Evolutionary conservation across 2,888 invertebrate species (phyloP), one percentile per base, ranked within the genome.

Genomic region (Ecliptopera silaceata): DNA sequence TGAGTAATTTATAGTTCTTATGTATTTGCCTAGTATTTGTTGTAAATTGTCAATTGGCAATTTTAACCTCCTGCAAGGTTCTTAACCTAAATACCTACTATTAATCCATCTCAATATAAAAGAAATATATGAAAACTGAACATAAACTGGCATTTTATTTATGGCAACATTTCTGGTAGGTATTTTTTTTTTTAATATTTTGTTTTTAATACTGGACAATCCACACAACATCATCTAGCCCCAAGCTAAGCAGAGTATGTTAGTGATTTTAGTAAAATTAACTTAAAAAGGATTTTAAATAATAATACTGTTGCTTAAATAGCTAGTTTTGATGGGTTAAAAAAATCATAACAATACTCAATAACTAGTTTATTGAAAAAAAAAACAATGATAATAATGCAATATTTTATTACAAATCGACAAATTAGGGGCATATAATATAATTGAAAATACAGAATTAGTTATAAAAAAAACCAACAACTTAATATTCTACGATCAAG

Each of bases 351-450:
- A 42, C 26, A 13, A 42, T 26, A 26, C 8, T 26, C n/a, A n/a
- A 41, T n/a, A 26, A 13, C 15, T 26, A 43, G 11, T 15, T 10
- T 57, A 50, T 48, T 41, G 57, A 61, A 50, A 61, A 42, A 42
- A 48, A 65, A 68, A 64, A 49, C 38, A 52, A 42, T 42, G 13
- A 15, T 29, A 5, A 43, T 43, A 15, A 29, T 61, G 41, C 3
- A 53, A 50, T 53, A 57, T 61, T 38, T 63, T 59, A 65, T 63
- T 63, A 57, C 56, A 51, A 47, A 56, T 56, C 59, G 63, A 69
- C 60, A 66, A 60, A 34, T 59, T 61, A 72, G 61, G 69, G 66
- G 62, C 65, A 62, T 61, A 53, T 62, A n/a, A 59, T 13, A 32
- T 41, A 17, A 8, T 4, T 36, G 5, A n/a, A 18, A 20, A 20